Evolutionary conservation across 2,797 vertebrate species (phyloP), one percentile per base, ranked within the genome.

Genomic region (Lagodon rhomboides): DNA sequence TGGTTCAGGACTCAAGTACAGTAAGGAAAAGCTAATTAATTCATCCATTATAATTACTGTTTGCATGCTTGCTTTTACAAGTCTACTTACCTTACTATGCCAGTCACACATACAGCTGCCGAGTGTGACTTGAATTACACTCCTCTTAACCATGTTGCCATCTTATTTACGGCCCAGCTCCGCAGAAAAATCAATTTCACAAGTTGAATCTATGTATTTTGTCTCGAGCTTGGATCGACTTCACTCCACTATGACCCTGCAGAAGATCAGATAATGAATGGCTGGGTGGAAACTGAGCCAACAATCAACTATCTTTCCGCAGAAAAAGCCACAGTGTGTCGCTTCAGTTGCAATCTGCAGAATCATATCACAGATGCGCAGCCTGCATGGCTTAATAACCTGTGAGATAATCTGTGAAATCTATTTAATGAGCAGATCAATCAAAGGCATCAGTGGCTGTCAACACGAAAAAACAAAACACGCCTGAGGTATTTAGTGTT

Each of bases 371-470:
- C 12, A 74, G 18, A 22, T 34, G 18, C 16, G 49, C 23, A 44
- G 68, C 13, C 34, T 73, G 60, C 12, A 5, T 62, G 47, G 41
- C 23, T 70, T 67, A 25, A 67, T 49, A 55, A 38, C 15, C 43
- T 51, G 34, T 34, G 34, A 34, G 34, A 34, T 34, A 34, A 54
- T 56, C 17, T 25, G 20, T 61, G 55, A 74, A 38, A 71, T 62
- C 12, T 58, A 25, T 69, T 63, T 63, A 49, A 76, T 73, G 49
- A 64, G 41, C 15, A 47, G 63, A 62, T 82, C 55, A 76, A 55
- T 69, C 41, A 71, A 38, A 53, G 11, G 3, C 15, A 59, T 54
- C 56, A 23, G 2, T 49, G 13, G 55, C 27, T 34, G 53, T 64
- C 16, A 27, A 46, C 51, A 60, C 25, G 10, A 71, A 66, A 2